Conservation (phyloP, 2,113 vertebrate species). For the Gulo gulo region DNA sequence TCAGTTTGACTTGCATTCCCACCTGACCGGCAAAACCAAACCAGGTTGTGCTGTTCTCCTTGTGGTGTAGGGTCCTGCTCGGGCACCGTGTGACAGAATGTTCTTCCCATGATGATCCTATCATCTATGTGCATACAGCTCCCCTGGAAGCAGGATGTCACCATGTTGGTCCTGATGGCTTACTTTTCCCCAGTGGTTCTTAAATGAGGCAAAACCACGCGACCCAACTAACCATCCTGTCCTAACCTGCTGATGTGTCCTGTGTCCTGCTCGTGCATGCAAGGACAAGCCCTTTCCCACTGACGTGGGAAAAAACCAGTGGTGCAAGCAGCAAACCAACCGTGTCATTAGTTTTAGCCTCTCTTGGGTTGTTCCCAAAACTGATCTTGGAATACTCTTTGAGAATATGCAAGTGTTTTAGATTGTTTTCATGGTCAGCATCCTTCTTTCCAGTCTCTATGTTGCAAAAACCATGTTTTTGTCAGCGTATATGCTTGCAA, state of each 20-base stretch:
- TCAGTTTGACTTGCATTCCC: too few relatives aligned
- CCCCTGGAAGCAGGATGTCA: background rate
- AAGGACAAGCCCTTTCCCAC: background rate
- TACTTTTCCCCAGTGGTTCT: background rate
- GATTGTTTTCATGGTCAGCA: background rate
- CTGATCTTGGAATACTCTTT: background rate
- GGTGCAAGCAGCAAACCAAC: background rate
- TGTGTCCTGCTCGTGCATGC: background rate
- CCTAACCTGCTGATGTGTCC: background rate
- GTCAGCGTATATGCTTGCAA: background rate
- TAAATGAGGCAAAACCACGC: background rate
- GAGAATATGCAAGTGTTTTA: background rate
- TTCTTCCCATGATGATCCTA: fast-evolving
- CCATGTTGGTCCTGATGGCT: fast-evolving
- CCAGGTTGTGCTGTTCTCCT: background rate
- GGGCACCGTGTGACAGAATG: fast-evolving
- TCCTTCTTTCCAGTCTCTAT: background rate
- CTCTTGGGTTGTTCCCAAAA: background rate
- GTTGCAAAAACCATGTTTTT: background rate
- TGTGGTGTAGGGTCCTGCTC: fast-evolving
- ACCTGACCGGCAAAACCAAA: too few relatives aligned
- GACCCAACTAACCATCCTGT: fast-evolving
- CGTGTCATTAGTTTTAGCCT: background rate
- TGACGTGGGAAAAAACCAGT: background rate
- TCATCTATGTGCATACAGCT: fast-evolving